phyloP scores from a whole-genome alignment of 2,888 invertebrate species.

The Melikaiella ostensackeni region DNA sequence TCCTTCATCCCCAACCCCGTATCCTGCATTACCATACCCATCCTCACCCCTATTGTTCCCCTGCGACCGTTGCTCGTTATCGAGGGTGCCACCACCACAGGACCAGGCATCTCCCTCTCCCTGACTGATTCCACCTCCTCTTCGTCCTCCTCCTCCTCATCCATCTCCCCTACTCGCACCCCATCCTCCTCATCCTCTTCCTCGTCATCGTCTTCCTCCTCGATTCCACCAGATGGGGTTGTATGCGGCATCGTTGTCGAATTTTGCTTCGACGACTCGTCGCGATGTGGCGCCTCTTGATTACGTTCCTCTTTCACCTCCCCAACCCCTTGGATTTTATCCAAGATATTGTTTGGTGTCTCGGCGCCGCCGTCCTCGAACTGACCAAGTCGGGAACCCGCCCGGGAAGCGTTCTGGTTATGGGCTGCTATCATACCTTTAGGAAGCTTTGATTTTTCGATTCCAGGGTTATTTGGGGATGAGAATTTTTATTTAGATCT shows the following conservation, averaged over 20 bases:
- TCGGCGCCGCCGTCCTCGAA: constrained; percentile 61
- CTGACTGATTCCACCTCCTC: constrained; percentile 47
- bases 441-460: background rate
- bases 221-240: constrained; percentile 52
- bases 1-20: constrained; percentile 65
- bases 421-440: constrained; percentile 66
- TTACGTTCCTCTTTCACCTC: constrained; percentile 76
- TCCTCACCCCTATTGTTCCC: constrained; percentile 51
- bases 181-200: constrained; percentile 57
- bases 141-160: constrained; percentile 54
- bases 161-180: constrained; percentile 57
- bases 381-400: constrained; percentile 65
- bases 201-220: constrained; percentile 54
- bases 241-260: constrained; percentile 36
- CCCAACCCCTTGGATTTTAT: constrained; percentile 68
- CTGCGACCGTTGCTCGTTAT: constrained; percentile 51
- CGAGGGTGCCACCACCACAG: constrained; percentile 47
- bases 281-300: constrained; percentile 77
- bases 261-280: constrained; percentile 70
- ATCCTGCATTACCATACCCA: constrained; percentile 67
- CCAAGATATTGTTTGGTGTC: constrained; percentile 57
- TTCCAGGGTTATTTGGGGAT: background rate
- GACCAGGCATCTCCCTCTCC: constrained; percentile 50
- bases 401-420: constrained; percentile 64
- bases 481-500: background rate